Evolutionary conservation across 2,113 vertebrate genomes (phyloP), one percentile per base, ranked within the genome.

Genomic region (Phrynosoma platyrhinos): DNA sequence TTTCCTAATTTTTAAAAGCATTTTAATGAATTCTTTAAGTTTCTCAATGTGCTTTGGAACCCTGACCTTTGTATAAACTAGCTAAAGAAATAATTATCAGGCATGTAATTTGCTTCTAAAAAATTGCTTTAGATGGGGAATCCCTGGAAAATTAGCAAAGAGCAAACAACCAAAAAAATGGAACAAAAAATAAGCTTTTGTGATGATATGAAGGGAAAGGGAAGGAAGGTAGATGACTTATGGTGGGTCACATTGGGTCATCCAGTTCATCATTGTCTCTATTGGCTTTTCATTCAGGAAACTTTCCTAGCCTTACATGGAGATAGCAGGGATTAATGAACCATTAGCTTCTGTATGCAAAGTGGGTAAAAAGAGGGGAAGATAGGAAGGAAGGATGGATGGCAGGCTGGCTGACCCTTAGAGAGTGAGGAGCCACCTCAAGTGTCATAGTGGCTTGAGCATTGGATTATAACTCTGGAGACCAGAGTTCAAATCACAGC

Each of bases 61-160:
- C 40, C 27, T 55, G n/a, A 62, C n/a, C 30, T 58, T 58, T 80
- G 16, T 9, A 13, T 5, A 32, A 81, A 81, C 3, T 36, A 30
- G 5, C 55, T 23, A 79, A 5, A 89, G 80, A 21, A 81, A 52
- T 77, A 77, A 66, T 64, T 47, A 78, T 52, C 23, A 52, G 30
- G 36, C 18, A 1, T 71, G 93, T 83, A 80, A 18, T 82, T 52
- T 92, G 91, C 87, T n/a, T 66, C 86, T 16, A 62, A 62, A 58
- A 77, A 69, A 68, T 32, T 30, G 77, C 75, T 9, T 72, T 71
- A 64, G 40, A 85, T 71, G 1, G 47, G 82, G 1, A 0, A 1
- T 83, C 25, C 83, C 20, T 89, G 79, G 87, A 53, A 91, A 87
- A 90, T 42, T 47, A 21, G 0, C 78, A 74, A 27, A 83, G 86